Base-by-base conservation (phyloP, 2,113 vertebrate genomes). In the Grallaria varia region DNA sequence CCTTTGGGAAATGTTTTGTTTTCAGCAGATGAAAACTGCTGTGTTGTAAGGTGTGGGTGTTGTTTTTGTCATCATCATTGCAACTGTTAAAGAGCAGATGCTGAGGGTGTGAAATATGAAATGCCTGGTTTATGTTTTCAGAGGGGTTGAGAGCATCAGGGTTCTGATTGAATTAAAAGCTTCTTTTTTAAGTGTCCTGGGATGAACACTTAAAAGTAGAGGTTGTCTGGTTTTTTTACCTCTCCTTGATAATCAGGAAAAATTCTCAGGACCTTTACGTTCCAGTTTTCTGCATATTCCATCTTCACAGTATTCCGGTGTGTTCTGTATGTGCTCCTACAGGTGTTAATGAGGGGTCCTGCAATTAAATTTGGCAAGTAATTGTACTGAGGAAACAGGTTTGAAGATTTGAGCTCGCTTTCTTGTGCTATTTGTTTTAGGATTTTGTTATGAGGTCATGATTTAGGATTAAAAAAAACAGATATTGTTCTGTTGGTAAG, bases 61-160 rank as follows among this genome's bases (percentile, higher is more conserved):
- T 78, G 14, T 6, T 81, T 14, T 11, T 71, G 35, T 42, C 42
- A 5, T 47, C 2, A 0, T n/a, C 0, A 0, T 8, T 39, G 27
- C 30, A 83, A 4, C 17, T 31, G 14, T 71, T 67, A 7, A 44
- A n/a, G 66, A 89, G 49, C 24, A 47, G 71, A 21, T 40, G 49
- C 45, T 92, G 49, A 71, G 28, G 35, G 16, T 23, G 14, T 14
- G 56, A 40, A 31, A 30, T 45, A 3, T 4, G 14, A 82, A 84
- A 87, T 82, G 28, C 8, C 6, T 37, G 35, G 4, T 28, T 22
- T 37, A 5, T 39, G 8, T 63, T 89, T 66, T 72, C 42, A 66
- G 59, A 35, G n/a, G 27, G 23, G 33, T 37, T 73, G 45, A 39
- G 42, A 50, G 23, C 49, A 47, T 12, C 22, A 16, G 22, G 1